These are phyloP conservation scores for Kryptopterus vitreolus DNA, from an alignment of 2,797 vertebrate genomes.

Conservation along the genomic window DNA sequence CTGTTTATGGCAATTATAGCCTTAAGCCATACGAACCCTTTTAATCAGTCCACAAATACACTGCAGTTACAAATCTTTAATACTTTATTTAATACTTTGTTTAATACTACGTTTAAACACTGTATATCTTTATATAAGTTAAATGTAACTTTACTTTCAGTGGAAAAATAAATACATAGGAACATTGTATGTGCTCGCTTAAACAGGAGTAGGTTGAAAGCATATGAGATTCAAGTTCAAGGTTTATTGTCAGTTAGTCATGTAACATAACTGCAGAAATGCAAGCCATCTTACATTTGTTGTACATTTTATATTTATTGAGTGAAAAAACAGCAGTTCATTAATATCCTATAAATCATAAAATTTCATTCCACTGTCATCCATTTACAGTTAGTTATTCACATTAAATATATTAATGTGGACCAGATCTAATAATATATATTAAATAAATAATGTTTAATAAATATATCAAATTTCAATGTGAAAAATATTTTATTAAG, in stretches of 20 bases:
- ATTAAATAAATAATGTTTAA: background rate
- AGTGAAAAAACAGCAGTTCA: background rate
- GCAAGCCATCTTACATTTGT: background rate
- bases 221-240: background rate
- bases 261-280: background rate
- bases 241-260: background rate
- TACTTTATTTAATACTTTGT: no score
- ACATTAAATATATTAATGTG: background rate
- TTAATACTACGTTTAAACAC: no score
- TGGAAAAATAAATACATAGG: background rate
- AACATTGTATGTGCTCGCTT: background rate
- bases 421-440: background rate
- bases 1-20: no score
- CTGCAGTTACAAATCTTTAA: no score
- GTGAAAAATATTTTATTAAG: background rate
- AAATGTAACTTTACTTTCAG: background rate
- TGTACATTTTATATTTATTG: no score
- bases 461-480: background rate
- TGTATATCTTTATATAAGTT: background rate
- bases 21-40: no score
- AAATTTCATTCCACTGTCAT: background rate
- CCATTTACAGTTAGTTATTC: background rate
- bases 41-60: no score
- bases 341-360: background rate
- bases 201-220: background rate